phyloP scores from a whole-genome alignment of 1,140 invertebrate genomes.

The Thalassaphorura encarpata region DNA sequence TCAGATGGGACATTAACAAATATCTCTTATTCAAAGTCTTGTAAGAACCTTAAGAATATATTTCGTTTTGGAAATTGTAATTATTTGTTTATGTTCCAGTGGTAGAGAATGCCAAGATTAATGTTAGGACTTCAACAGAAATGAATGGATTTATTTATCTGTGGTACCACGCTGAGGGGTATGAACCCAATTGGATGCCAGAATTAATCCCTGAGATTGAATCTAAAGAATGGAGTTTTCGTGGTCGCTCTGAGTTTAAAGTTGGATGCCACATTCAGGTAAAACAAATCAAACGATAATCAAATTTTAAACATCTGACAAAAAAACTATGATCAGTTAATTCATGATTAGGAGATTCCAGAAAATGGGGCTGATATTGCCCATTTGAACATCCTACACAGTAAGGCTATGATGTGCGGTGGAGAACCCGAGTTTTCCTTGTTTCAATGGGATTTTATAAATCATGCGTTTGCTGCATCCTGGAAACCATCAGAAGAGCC shows the following conservation, averaged over 20 bases:
- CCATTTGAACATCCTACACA: constrained; percentile 45
- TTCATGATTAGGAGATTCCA: constrained; percentile 44
- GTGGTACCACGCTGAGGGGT: constrained; percentile 68
- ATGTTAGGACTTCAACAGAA: constrained; percentile 56
- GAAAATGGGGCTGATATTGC: constrained; percentile 51
- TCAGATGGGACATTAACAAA: constrained; percentile 42
- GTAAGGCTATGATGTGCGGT: constrained; percentile 40
- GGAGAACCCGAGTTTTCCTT: constrained; percentile 39
- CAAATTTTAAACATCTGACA: neutral
- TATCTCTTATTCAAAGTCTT: constrained; percentile 45
- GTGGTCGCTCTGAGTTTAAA: constrained; percentile 64
- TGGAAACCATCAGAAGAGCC: constrained; percentile 33
- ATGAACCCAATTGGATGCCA: constrained; percentile 58
- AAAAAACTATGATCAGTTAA: neutral
- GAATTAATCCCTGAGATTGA: constrained; percentile 46
- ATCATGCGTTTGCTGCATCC: constrained; percentile 36
- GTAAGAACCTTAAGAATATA: no score
- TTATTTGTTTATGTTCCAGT: neutral
- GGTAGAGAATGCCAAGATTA: constrained; percentile 46
- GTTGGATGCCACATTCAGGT: constrained; percentile 62
- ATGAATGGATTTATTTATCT: constrained; percentile 65
- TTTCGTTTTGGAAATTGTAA: neutral
- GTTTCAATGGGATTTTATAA: constrained; percentile 24
- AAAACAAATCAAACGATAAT: constrained; percentile 3
- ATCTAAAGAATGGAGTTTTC: constrained; percentile 50